Percentiles rank a stretch among this genome's conserved stretches.
These are phyloP conservation scores for Aythya baeri DNA, from an alignment of 2,113 vertebrate species.

Conservation along the genomic window DNA sequence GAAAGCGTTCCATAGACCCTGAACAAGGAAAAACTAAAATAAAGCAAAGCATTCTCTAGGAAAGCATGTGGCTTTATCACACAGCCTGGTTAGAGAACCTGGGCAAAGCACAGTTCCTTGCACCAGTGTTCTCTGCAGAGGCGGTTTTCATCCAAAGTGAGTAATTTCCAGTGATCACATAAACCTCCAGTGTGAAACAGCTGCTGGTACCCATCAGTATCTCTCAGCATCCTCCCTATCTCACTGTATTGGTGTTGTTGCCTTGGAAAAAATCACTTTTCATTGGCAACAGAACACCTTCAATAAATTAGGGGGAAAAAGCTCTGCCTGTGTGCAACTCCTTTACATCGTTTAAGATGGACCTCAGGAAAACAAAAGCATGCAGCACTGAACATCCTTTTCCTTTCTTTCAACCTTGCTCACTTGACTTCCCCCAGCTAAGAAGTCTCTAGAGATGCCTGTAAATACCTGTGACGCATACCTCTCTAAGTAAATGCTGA, in stretches of 20 bases:
- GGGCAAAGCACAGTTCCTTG: neutral
- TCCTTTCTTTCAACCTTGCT: neutral
- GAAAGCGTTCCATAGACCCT: neutral
- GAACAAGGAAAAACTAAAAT: neutral
- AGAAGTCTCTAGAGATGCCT: neutral
- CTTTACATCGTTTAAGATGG: neutral
- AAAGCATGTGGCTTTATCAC: neutral
- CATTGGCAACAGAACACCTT: neutral
- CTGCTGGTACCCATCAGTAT: neutral
- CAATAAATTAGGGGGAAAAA: neutral
- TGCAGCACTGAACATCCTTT: neutral
- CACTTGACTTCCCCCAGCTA: neutral
- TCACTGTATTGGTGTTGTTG: neutral
- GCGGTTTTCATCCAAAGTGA: neutral
- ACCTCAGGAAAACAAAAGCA: neutral
- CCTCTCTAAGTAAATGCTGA: neutral
- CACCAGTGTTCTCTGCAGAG: neutral
- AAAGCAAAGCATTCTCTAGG: neutral
- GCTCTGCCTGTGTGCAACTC: neutral
- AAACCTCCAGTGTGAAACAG: neutral
- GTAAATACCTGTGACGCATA: neutral
- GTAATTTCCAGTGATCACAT: neutral
- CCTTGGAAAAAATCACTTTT: neutral
- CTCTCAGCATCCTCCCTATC: neutral
- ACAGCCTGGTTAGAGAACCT: neutral